phyloP scores from a whole-genome alignment of 2,888 invertebrate genomes.

The Pandemis corylana region DNA sequence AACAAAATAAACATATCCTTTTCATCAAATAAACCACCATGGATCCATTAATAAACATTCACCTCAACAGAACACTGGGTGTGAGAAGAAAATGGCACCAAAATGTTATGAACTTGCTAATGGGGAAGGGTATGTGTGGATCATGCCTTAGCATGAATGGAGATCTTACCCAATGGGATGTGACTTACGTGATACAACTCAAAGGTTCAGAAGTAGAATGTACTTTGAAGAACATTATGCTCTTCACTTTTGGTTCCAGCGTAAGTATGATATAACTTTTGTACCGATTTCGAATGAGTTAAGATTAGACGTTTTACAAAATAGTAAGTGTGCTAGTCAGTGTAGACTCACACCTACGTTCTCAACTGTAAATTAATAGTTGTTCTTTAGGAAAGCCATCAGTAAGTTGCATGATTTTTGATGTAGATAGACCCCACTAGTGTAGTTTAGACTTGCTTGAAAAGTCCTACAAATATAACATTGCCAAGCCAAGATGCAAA shows the following conservation, averaged over 20 bases:
- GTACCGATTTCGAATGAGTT: neutral
- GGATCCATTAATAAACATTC: slow-evolving; percentile 5
- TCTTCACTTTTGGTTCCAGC: slow-evolving; percentile 26
- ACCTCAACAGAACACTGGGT: neutral
- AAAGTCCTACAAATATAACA: too few relatives aligned
- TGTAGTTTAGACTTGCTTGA: too few relatives aligned
- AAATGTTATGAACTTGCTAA: slow-evolving; percentile 32
- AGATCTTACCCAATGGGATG: slow-evolving; percentile 29
- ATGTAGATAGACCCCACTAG: too few relatives aligned
- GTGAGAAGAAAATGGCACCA: slow-evolving; percentile 30
- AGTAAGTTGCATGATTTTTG: too few relatives aligned
- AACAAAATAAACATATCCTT: slow-evolving; percentile 1
- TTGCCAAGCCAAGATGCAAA: too few relatives aligned
- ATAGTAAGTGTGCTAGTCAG: neutral
- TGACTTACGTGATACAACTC: slow-evolving; percentile 12
- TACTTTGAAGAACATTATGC: slow-evolving; percentile 33
- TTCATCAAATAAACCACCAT: neutral
- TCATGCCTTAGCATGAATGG: slow-evolving; percentile 21
- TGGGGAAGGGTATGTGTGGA: slow-evolving; percentile 31
- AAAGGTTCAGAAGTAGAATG: slow-evolving; percentile 3
- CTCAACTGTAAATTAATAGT: too few relatives aligned
- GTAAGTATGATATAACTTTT: slow-evolving; percentile 20
- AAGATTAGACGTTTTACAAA: too few relatives aligned
- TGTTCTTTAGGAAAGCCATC: too few relatives aligned
- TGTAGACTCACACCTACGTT: neutral